Evolutionary conservation across 2,113 vertebrate species (phyloP), one percentile per base, ranked within the genome.

Genomic region (Gadus chalcogrammus): DNA sequence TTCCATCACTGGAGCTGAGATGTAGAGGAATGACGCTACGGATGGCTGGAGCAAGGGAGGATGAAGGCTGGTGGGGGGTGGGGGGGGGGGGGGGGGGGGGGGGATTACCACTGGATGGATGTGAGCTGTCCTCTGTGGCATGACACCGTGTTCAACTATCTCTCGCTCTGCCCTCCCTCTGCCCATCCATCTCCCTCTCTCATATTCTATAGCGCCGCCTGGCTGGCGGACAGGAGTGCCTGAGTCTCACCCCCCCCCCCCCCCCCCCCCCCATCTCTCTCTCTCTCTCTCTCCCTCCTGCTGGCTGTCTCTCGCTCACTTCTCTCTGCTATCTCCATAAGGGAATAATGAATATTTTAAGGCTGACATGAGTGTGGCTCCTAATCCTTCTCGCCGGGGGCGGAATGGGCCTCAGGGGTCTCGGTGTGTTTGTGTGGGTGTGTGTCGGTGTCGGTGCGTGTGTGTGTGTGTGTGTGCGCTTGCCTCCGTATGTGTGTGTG

Each of bases 1-100:
- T 90, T 88, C 67, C 82, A 85, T 87, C 89, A 84, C 65, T 87
- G 88, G 85, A 88, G 85, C 88, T 86, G 82, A 88, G 85, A 88
- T 88, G 84, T 87, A 90, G 83, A 87, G 67, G 67, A 84, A 80
- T 78, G 79, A 85, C 80, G 80, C 77, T 81, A 89, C 83, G 85
- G 85, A 88, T 84, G 85, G 85, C 73, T 84, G 79, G 76, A 88
- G 83, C 84, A 11, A 48, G 70, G 82, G 79, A 80, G 81, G 81
- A 88, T 65, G 56, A 65, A 76, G 84, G 85, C 85, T 87, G 42
- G 42, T 48, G 7, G n/a, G n/a, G 77, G 84, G 73, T 70, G 78
- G 78, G 73, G 79, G n/a, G n/a, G 77, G 84, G 73, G 70, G 78
- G 78, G 73, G 79, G n/a, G n/a, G 77, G 84, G 73, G 70, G 78